Conservation (phyloP, 2,797 vertebrate species). For the Enteromius mattozi region DNA sequence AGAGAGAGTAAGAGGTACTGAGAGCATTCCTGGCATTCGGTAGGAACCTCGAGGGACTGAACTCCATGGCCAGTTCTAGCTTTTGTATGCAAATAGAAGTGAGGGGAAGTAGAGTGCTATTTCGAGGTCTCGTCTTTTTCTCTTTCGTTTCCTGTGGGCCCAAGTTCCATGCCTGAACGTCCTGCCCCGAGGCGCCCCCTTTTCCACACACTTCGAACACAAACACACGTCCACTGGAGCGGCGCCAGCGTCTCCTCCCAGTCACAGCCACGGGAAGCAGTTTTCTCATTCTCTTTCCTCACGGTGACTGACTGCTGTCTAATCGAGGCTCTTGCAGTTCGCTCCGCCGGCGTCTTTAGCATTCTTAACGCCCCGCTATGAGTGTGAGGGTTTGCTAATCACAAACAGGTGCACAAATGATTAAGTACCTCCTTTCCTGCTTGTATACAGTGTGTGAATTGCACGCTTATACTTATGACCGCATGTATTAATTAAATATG, state of each 20-base stretch:
- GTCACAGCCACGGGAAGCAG: slow-evolving; percentile 28
- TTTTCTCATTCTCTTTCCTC: slow-evolving; percentile 30
- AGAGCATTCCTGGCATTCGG: slow-evolving; percentile 42
- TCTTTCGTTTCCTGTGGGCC: slow-evolving; percentile 44
- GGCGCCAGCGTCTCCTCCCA: slow-evolving; percentile 24
- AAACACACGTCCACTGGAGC: slow-evolving; percentile 33
- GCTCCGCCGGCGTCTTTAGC: slow-evolving; percentile 41
- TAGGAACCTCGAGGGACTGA: slow-evolving; percentile 54
- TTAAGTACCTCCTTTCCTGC: slow-evolving; percentile 24
- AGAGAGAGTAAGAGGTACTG: slow-evolving; percentile 17
- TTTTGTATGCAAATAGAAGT: slow-evolving; percentile 62
- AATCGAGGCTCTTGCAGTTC: slow-evolving; percentile 39
- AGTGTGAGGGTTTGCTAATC: slow-evolving; percentile 55
- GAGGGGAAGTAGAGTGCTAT: slow-evolving; percentile 62
- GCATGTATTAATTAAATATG: slow-evolving; percentile 6
- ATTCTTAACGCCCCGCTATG: slow-evolving; percentile 53
- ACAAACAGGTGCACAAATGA: slow-evolving; percentile 59
- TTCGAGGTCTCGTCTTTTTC: slow-evolving; percentile 49
- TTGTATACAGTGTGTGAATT: slow-evolving; percentile 8
- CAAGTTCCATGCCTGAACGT: slow-evolving; percentile 34
- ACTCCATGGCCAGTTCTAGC: slow-evolving; percentile 52
- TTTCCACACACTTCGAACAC: slow-evolving; percentile 8
- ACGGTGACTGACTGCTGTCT: slow-evolving; percentile 51
- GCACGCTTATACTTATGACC: neutral
- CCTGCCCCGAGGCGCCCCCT: slow-evolving; percentile 42